phyloP scores from a whole-genome alignment of 2,888 invertebrate genomes.

The Andrena chrysosceles region DNA sequence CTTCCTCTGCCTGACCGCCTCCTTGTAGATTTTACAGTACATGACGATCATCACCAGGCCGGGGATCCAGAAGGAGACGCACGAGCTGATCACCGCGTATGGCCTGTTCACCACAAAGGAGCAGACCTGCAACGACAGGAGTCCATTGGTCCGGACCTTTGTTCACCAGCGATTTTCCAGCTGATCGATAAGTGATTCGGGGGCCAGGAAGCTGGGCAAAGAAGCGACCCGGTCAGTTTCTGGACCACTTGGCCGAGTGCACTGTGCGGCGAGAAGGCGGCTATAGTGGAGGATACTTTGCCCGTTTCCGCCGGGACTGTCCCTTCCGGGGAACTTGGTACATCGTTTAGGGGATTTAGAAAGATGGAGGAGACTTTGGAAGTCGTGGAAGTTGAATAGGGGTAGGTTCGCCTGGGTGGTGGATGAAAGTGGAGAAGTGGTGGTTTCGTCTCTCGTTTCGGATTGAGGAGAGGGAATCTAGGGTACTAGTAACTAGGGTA shows the following conservation, averaged over 20 bases:
- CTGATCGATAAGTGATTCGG: conserved; percentile 28
- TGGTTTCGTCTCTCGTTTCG: no score
- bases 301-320: no score
- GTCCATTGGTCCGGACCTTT: neutral
- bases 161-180: neutral
- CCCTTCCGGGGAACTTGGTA: no score
- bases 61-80: conserved; percentile 97
- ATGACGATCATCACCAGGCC: conserved; percentile 96
- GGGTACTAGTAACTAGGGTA: no score
- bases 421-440: no score
- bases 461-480: no score
- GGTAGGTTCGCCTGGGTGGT: no score
- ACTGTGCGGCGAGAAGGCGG: neutral
- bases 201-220: neutral
- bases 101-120: conserved; percentile 94
- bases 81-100: conserved; percentile 95
- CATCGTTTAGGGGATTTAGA: no score
- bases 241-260: neutral
- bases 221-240: neutral
- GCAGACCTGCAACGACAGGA: conserved; percentile 86
- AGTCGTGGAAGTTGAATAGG: no score
- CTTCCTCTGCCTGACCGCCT: conserved; percentile 93
- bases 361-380: no score
- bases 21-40: conserved; percentile 93
- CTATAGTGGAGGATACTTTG: neutral